Evolutionary conservation across 53 echinoderm and acorn worm species (phyloP).

Genomic region (Hippasteria phrygiana): DNA sequence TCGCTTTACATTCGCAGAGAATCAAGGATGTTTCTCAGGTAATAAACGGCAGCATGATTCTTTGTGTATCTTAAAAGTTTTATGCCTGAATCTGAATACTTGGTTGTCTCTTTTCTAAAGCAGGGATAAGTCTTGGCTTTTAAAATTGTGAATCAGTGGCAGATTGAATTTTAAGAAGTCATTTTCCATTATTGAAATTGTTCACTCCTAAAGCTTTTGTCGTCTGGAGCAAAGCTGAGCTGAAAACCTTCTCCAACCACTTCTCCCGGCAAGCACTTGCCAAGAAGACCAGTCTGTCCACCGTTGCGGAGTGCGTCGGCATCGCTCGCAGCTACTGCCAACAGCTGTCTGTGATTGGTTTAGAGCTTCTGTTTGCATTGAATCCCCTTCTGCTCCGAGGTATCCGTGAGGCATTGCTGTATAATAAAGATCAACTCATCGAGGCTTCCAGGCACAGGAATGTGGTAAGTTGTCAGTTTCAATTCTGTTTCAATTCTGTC

Average conservation of each 20-base stretch:
- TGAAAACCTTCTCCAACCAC: conserved; percentile 85
- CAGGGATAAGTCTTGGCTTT: no score
- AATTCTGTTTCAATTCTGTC: no score
- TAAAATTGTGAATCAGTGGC: no score
- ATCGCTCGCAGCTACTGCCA: conserved; percentile 88
- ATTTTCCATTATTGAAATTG: no score
- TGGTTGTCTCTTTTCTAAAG: no score
- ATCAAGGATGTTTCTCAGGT: conserved; percentile 99
- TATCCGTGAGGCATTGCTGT: conserved; percentile 81
- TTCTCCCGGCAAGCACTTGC: conserved; percentile 97
- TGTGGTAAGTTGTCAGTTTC: conserved; percentile 76
- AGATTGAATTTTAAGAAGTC: no score
- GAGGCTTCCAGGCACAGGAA: conserved; percentile 95
- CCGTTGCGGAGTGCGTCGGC: conserved; percentile 90
- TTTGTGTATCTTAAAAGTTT: background rate
- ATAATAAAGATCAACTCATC: conserved; percentile 95
- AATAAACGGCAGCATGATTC: background rate
- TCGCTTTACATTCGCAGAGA: conserved; percentile 84
- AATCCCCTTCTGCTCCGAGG: conserved; percentile 89
- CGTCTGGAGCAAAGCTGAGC: conserved; percentile 94
- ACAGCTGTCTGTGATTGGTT: conserved; percentile 83
- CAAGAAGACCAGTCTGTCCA: conserved; percentile 88
- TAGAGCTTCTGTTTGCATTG: conserved; percentile 89
- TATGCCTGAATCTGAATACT: no score
- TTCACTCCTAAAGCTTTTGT: conserved; percentile 82